A percentile compares a stretch with the other conserved stretches of the same genome.
phyloP scores from a whole-genome alignment of 2,888 invertebrate genomes.

The Ophion ventricosus region DNA sequence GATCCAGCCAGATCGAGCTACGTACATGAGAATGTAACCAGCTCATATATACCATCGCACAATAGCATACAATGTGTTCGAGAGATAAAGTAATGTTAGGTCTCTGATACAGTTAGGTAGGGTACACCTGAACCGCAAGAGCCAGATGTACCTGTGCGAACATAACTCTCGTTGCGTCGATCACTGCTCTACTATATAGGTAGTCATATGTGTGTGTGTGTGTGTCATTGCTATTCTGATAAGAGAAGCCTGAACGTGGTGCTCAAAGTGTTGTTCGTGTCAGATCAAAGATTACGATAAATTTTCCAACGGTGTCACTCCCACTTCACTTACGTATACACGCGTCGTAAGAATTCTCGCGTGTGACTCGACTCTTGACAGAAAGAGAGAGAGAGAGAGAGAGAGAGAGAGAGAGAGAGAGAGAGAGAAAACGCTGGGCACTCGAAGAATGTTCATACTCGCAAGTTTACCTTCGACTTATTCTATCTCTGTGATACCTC shows the following conservation, averaged over 20 bases:
- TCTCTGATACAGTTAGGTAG: slow-evolving; percentile 46
- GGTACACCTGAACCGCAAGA: slow-evolving; percentile 54
- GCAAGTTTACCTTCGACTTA: slow-evolving; percentile 36
- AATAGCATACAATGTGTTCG: slow-evolving; percentile 29
- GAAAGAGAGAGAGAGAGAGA: slow-evolving; percentile 50
- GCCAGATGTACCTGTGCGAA: slow-evolving; percentile 55
- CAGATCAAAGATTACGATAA: slow-evolving; percentile 51
- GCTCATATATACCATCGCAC: slow-evolving; percentile 29
- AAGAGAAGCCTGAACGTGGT: slow-evolving; percentile 16
- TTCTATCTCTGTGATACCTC: slow-evolving; percentile 20
- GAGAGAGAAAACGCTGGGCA: slow-evolving; percentile 52
- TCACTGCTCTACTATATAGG: slow-evolving; percentile 26
- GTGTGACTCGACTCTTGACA: slow-evolving; percentile 27
- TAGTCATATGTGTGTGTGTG: background rate
- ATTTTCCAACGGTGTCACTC: slow-evolving; percentile 45
- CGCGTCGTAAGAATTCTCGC: slow-evolving; percentile 1
- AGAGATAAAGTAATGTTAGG: slow-evolving; percentile 37
- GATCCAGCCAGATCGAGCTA: slow-evolving; percentile 25
- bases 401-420: slow-evolving; percentile 38
- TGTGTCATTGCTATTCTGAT: background rate
- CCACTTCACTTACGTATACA: slow-evolving; percentile 15
- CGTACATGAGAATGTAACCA: slow-evolving; percentile 26
- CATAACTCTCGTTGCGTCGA: slow-evolving; percentile 16
- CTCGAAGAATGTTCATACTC: slow-evolving; percentile 46
- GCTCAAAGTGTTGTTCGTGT: slow-evolving; percentile 40